Conservation (phyloP, 2,797 vertebrate species). For the Acropternis orthonyx region DNA sequence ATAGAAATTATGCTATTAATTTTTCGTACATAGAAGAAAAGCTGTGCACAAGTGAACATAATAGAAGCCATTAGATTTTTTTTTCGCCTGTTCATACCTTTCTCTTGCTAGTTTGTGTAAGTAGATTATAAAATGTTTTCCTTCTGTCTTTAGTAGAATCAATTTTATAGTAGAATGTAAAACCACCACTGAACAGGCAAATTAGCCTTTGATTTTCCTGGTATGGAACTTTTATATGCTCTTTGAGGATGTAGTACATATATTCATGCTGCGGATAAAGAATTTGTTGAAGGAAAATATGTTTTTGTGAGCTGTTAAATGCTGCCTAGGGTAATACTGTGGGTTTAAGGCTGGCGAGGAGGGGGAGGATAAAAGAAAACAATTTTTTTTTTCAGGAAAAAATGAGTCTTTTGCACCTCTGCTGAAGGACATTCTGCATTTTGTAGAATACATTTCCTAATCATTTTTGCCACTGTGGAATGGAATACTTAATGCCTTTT, state of each 20-base stretch:
- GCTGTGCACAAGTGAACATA: not conserved
- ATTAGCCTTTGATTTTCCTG: not conserved
- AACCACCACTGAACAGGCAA: not conserved
- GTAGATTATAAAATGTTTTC: not conserved
- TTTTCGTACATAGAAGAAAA: not conserved
- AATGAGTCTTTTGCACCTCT: not conserved
- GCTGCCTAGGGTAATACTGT: not conserved
- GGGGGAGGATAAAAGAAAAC: not conserved
- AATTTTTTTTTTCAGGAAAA: not conserved
- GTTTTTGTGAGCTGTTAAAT: not conserved
- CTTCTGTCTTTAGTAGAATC: not conserved
- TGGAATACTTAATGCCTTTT: conserved; percentile 68
- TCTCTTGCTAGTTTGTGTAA: not conserved
- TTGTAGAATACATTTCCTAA: not conserved
- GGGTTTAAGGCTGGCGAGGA: not conserved
- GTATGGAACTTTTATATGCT: not conserved
- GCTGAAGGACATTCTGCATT: not conserved
- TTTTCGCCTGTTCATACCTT: not conserved
- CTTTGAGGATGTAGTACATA: not conserved
- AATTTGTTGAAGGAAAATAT: not conserved
- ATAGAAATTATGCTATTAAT: not conserved
- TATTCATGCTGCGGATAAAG: not conserved
- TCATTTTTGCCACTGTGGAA: conserved; percentile 60
- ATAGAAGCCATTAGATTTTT: not conserved
- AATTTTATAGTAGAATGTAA: not conserved